Conservation (phyloP, 2,113 vertebrate genomes). For the Regulus satrapa region DNA sequence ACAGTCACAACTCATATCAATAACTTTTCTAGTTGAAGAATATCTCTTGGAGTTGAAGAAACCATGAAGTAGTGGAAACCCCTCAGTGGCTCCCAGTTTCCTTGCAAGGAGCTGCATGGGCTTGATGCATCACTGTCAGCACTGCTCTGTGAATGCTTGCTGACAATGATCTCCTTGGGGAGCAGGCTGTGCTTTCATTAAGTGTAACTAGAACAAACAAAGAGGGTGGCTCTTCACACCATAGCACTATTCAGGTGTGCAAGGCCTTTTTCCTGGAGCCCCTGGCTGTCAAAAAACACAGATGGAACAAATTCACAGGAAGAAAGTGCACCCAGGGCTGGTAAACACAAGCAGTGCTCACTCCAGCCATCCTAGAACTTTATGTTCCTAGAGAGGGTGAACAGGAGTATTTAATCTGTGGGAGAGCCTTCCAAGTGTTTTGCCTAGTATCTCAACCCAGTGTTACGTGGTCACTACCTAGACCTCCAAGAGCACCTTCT, state of each 20-base stretch:
- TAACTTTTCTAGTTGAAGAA: background rate
- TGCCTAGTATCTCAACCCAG: background rate
- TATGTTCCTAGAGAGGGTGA: background rate
- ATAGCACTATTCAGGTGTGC: background rate
- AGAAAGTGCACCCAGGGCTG: background rate
- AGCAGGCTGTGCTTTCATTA: background rate
- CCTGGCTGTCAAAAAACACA: fast-evolving
- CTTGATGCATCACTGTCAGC: background rate
- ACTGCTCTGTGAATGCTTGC: background rate
- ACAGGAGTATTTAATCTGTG: background rate
- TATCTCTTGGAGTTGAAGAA: background rate
- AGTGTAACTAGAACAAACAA: background rate
- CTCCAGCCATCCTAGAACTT: background rate
- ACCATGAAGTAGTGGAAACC: background rate
- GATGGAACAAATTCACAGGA: background rate
- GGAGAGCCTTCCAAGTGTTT: background rate
- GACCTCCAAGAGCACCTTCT: background rate
- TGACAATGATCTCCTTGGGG: background rate
- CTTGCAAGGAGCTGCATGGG: background rate
- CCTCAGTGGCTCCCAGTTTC: background rate
- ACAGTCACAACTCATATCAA: background rate
- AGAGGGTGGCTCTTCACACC: background rate
- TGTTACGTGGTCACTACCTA: background rate
- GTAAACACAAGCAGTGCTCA: background rate
- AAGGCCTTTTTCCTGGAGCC: background rate